These are phyloP conservation scores for Cromileptes altivelis DNA, from an alignment of 2,113 vertebrate genomes.

Conservation along the genomic window DNA sequence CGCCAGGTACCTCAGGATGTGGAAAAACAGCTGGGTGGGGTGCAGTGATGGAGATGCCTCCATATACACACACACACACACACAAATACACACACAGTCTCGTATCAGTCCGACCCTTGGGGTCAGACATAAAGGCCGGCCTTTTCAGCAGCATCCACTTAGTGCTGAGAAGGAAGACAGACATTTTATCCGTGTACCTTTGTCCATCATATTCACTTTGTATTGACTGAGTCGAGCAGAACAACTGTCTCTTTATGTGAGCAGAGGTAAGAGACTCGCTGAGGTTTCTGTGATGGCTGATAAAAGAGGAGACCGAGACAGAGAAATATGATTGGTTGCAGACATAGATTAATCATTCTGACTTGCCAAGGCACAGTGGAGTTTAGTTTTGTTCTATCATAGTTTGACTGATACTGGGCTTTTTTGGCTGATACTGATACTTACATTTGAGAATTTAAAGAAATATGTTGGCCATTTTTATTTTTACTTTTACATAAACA, in stretches of 20 bases:
- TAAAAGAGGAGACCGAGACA: constrained; percentile 19
- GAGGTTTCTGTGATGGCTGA: constrained; percentile 41
- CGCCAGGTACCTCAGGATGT: neutral
- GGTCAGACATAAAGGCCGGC: constrained; percentile 75
- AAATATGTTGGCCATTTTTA: too few species aligned
- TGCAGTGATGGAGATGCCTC: constrained; percentile 2
- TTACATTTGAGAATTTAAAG: neutral
- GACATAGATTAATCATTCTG: neutral
- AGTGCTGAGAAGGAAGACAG: constrained; percentile 60
- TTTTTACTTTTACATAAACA: neutral
- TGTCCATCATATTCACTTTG: constrained; percentile 66
- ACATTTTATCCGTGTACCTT: constrained; percentile 61
- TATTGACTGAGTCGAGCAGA: constrained; percentile 58
- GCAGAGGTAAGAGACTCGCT: constrained; percentile 25
- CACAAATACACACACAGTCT: constrained; percentile 6
- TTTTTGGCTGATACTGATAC: neutral
- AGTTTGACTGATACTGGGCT: neutral
- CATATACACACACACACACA: constrained; percentile 14
- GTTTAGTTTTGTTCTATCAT: neutral
- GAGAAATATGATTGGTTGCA: neutral
- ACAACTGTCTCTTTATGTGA: constrained; percentile 74
- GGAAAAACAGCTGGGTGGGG: constrained; percentile 21
- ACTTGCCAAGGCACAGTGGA: neutral
- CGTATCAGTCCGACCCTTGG: constrained; percentile 58
- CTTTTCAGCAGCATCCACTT: constrained; percentile 82